Conservation (phyloP, 2,888 invertebrate species). For the Odontomyia ornata region DNA sequence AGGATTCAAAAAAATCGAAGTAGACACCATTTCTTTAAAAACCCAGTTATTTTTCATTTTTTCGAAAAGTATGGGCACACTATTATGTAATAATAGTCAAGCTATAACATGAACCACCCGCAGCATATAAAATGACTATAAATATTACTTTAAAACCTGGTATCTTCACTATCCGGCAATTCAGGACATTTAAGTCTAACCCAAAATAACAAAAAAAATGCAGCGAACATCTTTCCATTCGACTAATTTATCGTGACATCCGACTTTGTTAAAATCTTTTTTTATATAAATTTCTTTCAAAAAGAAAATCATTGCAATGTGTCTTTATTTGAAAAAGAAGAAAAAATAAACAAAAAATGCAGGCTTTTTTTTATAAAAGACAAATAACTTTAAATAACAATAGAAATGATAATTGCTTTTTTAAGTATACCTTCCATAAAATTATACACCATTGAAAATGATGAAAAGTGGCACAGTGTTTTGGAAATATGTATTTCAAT, state of each 20-base stretch:
- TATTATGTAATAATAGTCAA: background rate
- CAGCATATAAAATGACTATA: background rate
- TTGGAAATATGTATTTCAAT: background rate
- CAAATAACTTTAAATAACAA: background rate
- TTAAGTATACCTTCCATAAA: no score
- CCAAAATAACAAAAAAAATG: background rate
- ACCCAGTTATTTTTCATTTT: slow-evolving; percentile 21
- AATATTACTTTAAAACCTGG: no score
- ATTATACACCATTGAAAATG: background rate
- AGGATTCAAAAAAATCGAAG: slow-evolving; percentile 62
- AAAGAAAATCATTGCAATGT: background rate
- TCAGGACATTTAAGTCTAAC: background rate
- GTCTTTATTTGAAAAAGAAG: background rate
- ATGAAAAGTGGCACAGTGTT: background rate
- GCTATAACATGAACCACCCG: background rate
- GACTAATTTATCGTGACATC: background rate
- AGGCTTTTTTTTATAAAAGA: slow-evolving; percentile 18
- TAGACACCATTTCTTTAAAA: slow-evolving; percentile 51
- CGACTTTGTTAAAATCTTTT: background rate
- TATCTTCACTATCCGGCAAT: no score
- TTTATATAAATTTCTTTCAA: background rate
- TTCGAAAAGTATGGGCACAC: slow-evolving; percentile 8
- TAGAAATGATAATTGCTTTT: background rate
- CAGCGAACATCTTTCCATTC: background rate
- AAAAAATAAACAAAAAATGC: background rate